Conservation (phyloP, 2,888 invertebrate genomes). For the Hyposoter dolosus region DNA sequence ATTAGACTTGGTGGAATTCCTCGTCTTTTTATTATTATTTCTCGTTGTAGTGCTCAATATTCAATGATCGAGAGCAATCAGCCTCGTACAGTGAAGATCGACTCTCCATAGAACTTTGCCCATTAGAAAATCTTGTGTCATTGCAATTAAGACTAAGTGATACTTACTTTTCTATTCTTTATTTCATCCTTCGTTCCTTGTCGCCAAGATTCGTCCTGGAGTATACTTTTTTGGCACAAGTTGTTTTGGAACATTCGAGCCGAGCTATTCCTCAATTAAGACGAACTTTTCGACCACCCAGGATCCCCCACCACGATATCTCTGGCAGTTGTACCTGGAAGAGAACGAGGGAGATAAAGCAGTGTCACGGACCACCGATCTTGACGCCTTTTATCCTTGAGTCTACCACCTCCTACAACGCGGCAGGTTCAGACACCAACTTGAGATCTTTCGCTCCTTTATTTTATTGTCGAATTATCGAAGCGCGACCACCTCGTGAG, state of each 20-base stretch:
- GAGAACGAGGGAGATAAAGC: slow-evolving; percentile 12
- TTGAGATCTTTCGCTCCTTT: slow-evolving; percentile 36
- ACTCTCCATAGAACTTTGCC: slow-evolving; percentile 19
- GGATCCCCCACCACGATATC: slow-evolving; percentile 22
- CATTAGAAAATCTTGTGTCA: slow-evolving; percentile 56
- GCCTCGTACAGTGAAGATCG: slow-evolving; percentile 21
- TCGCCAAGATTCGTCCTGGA: background rate
- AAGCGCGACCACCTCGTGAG: slow-evolving; percentile 73
- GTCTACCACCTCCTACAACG: slow-evolving; percentile 29
- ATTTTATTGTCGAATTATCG: slow-evolving; percentile 63
- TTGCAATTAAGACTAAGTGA: slow-evolving; percentile 42
- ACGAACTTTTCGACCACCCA: slow-evolving; percentile 54
- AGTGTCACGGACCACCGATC: slow-evolving; percentile 57
- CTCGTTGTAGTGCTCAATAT: background rate
- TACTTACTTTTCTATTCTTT: slow-evolving; percentile 10
- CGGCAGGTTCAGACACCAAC: slow-evolving; percentile 38
- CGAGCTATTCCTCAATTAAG: slow-evolving; percentile 24
- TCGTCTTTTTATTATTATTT: slow-evolving; percentile 16
- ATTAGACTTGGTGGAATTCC: slow-evolving; percentile 26
- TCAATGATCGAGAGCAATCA: slow-evolving; percentile 50
- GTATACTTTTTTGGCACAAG: background rate
- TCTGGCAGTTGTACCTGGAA: slow-evolving; percentile 45
- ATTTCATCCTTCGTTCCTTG: background rate
- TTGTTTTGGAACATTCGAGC: background rate
- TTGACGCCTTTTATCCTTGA: slow-evolving; percentile 54